Percentiles rank a stretch among this genome's conserved stretches.
Conservation (phyloP, 1,140 invertebrate genomes). For the Drosophila seguyi region DNA sequence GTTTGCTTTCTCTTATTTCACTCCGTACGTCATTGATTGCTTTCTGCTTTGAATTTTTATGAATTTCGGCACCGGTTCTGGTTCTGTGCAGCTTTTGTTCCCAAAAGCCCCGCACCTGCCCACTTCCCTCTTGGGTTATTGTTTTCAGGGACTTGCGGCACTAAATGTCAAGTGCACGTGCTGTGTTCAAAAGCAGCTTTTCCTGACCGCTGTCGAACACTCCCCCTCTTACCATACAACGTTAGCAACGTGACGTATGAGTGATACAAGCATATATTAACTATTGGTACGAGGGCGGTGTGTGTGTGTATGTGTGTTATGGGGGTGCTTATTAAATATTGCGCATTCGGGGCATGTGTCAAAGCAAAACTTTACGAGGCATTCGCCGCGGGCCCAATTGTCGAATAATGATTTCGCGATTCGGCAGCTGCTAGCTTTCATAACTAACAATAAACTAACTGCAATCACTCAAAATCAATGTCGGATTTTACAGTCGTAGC, state of each 20-base stretch:
- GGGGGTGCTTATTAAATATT: constrained; percentile 76
- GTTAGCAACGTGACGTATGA: constrained; percentile 76
- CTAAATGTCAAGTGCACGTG: constrained; percentile 82
- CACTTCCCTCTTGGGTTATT: constrained; percentile 37
- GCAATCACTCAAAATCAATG: constrained; percentile 36
- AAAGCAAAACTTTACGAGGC: constrained; percentile 60
- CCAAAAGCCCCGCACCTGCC: constrained; percentile 20
- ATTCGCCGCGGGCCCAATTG: constrained; percentile 30
- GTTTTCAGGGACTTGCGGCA: constrained; percentile 57
- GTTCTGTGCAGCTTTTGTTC: not conserved
- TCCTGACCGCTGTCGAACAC: constrained; percentile 38
- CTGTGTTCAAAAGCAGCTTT: constrained; percentile 50
- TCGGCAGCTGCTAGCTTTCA: constrained; percentile 45
- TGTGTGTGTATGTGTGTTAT: not conserved
- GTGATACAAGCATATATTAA: constrained; percentile 59
- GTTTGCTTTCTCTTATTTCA: constrained; percentile 13
- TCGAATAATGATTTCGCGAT: constrained; percentile 66
- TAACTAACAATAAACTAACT: constrained; percentile 40
- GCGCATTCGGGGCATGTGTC: constrained; percentile 69
- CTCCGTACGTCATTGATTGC: constrained; percentile 64
- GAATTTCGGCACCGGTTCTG: constrained; percentile 36
- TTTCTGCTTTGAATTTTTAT: constrained; percentile 74
- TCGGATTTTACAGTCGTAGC: constrained; percentile 46
- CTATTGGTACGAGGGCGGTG: constrained; percentile 7
- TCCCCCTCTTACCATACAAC: not conserved